phyloP scores from a whole-genome alignment of 2,797 vertebrate species.

The Ispidina lecontei region DNA sequence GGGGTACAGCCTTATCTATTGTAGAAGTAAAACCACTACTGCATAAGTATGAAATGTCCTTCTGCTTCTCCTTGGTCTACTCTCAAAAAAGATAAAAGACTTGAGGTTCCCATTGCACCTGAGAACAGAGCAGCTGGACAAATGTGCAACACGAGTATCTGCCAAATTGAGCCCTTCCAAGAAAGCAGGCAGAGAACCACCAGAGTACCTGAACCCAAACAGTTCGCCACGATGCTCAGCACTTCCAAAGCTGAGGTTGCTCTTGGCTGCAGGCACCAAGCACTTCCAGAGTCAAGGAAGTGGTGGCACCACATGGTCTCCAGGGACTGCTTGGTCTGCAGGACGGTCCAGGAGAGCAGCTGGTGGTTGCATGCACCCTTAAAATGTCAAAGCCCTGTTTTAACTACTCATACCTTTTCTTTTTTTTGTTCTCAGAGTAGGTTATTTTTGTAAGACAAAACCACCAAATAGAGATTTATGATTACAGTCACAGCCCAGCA shows the following conservation, averaged over 20 bases:
- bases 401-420: neutral
- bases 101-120: neutral
- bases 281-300: neutral
- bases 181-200: neutral
- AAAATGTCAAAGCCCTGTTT: neutral
- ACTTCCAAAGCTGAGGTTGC: neutral
- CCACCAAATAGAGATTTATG: neutral
- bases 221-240: neutral
- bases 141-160: neutral
- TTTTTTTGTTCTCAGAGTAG: neutral
- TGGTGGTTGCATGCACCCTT: neutral
- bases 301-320: accelerated
- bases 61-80: neutral
- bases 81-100: neutral
- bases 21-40: neutral
- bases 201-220: neutral
- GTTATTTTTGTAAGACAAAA: neutral
- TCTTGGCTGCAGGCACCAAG: accelerated
- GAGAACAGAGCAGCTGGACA: neutral
- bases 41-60: neutral
- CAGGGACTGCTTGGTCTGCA: neutral
- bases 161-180: neutral
- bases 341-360: neutral
- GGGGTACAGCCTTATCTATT: neutral
- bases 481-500: neutral